Evolutionary conservation across 1,140 invertebrate genomes (phyloP).

Genomic region (Heliconius congener): DNA sequence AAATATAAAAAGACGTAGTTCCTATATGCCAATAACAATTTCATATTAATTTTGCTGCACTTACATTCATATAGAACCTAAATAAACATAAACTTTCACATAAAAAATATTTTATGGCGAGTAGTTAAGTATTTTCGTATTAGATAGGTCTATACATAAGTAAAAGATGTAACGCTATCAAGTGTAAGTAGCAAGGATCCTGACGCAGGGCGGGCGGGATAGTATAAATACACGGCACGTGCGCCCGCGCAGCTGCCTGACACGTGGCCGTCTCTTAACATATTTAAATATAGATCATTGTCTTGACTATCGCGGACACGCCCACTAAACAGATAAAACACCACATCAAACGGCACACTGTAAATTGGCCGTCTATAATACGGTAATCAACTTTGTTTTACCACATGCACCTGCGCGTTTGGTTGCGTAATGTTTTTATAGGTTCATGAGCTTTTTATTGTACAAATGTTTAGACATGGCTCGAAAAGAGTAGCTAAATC

Average conservation of each 20-base stretch:
- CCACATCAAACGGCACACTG: constrained; percentile 69
- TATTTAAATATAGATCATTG: constrained; percentile 78
- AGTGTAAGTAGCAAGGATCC: constrained; percentile 45
- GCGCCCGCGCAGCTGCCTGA: constrained; percentile 72
- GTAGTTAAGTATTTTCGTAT: neutral
- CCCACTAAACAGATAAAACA: constrained; percentile 74
- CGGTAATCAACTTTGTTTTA: constrained; percentile 52
- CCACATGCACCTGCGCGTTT: constrained; percentile 43
- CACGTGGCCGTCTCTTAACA: constrained; percentile 77
- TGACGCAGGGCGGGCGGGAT: constrained; percentile 59
- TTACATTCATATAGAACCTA: neutral
- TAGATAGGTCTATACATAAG: neutral
- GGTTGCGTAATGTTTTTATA: constrained; percentile 48
- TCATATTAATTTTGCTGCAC: too few relatives aligned
- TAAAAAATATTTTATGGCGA: neutral
- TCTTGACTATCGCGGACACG: constrained; percentile 69
- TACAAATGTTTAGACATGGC: constrained; percentile 42
- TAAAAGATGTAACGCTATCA: constrained; percentile 20
- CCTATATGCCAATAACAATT: too few relatives aligned
- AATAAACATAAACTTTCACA: too few relatives aligned
- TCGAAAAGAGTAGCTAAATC: constrained; percentile 34
- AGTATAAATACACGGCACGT: constrained; percentile 77
- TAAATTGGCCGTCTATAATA: constrained; percentile 55
- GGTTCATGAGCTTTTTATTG: constrained; percentile 41
- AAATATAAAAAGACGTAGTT: too few relatives aligned